These are phyloP conservation scores for Acrocephalus kingi DNA, from an alignment of 2,113 vertebrate genomes.

Conservation along the genomic window DNA sequence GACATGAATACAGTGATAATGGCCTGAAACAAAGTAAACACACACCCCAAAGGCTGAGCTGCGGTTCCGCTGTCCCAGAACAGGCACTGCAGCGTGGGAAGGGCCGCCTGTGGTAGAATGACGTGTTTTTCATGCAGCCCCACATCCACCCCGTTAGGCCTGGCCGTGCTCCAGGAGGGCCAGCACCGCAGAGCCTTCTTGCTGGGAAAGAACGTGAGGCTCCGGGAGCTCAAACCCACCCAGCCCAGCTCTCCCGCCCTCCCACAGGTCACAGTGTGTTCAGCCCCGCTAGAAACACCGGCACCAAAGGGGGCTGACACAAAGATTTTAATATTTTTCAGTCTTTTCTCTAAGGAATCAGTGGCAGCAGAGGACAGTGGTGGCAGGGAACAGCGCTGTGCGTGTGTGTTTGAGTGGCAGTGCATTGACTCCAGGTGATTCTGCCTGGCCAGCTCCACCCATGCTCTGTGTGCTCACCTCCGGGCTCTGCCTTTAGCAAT, in stretches of 20 bases:
- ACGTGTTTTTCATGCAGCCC: background rate
- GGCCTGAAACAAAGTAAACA: background rate
- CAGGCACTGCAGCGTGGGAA: rapidly evolving
- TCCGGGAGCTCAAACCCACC: background rate
- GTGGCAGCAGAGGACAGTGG: background rate
- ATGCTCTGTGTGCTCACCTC: rapidly evolving
- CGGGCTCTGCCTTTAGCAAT: background rate
- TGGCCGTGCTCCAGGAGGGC: background rate
- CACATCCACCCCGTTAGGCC: background rate
- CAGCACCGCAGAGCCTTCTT: rapidly evolving
- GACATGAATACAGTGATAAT: rapidly evolving
- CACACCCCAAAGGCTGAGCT: rapidly evolving
- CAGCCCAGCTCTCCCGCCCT: background rate
- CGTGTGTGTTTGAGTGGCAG: rapidly evolving
- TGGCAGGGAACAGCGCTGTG: background rate
- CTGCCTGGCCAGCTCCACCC: rapidly evolving
- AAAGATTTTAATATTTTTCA: background rate
- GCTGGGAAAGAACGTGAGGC: rapidly evolving
- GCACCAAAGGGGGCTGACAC: background rate
- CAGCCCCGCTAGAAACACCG: rapidly evolving
- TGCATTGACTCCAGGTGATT: rapidly evolving
- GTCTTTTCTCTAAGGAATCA: background rate
- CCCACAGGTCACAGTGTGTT: rapidly evolving
- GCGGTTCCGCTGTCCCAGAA: rapidly evolving
- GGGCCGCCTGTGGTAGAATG: rapidly evolving